Percentiles rank a stretch among this genome's conserved stretches.
These are phyloP conservation scores for Cerceris rybyensis DNA, from an alignment of 2,888 invertebrate species.

Conservation along the genomic window DNA sequence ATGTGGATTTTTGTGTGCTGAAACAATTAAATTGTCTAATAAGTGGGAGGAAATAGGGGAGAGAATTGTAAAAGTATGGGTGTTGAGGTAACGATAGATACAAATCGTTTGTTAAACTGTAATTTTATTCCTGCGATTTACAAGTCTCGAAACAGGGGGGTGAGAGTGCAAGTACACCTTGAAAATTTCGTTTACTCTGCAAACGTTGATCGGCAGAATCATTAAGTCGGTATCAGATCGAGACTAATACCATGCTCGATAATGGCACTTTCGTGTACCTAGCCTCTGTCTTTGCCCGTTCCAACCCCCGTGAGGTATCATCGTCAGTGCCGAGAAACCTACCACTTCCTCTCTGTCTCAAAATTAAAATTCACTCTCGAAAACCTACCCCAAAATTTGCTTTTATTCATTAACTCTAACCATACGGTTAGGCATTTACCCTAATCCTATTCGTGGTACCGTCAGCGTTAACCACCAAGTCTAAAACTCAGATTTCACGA, in stretches of 20 bases:
- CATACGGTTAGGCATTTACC: too few species aligned
- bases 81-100: not conserved
- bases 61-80: not conserved
- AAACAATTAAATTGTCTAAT: not conserved
- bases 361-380: too few species aligned
- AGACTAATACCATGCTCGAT: conserved; percentile 74
- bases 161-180: not conserved
- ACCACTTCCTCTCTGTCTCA: too few species aligned
- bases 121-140: not conserved
- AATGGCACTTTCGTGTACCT: conserved; percentile 58
- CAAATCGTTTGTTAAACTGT: too few species aligned
- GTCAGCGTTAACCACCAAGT: too few species aligned
- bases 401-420: too few species aligned
- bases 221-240: conserved; percentile 66
- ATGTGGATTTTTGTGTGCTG: not conserved
- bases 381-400: too few species aligned
- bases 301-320: not conserved
- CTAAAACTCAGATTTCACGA: not conserved
- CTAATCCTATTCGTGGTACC: too few species aligned
- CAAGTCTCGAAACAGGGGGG: not conserved
- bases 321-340: not conserved
- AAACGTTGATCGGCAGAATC: conserved; percentile 73
- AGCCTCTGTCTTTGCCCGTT: conserved; percentile 48
- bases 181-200: conserved; percentile 49
- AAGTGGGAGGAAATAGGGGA: not conserved